Evolutionary conservation across 2,797 vertebrate genomes (phyloP), one percentile per base, ranked within the genome.

Genomic region (Sebastes vulpes): DNA sequence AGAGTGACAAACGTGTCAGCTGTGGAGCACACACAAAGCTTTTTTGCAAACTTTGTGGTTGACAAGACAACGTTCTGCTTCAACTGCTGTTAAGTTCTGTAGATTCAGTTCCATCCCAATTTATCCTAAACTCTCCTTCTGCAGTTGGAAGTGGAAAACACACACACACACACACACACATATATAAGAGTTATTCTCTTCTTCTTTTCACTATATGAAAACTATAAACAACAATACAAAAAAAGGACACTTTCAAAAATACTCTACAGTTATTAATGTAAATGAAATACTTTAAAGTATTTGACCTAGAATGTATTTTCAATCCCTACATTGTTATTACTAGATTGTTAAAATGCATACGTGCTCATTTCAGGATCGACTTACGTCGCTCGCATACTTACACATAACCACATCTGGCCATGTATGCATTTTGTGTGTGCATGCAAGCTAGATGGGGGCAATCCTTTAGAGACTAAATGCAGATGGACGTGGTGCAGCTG

Each of bases 401-500:
- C 46, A 76, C n/a, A 31, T 25, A 32, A 35, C 28, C 65, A 71
- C 65, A 74, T 79, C 65, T 83, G 70, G 48, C 58, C 20, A 23
- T 74, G 52, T n/a, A 48, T 50, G 46, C 46, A 48, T 48, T 48
- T 4, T 61, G 42, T 67, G 52, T 66, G 38, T 31, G 9, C 18
- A 0, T 2, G 16, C 16, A 23, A 65, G 32, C 52, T 54, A 38
- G n/a, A 50, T 38, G 26, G 48, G 58, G 53, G 23, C 59, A 65
- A 38, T 46, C 53, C 65, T 79, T 56, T 4, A 60, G 70, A 76
- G 79, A 65, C 25, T 25, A 10, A 35, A 58, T 58, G 65, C 65
- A 73, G 60, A 81, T 65, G 42, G 56, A 65, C 61, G 72, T 46
- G 38, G n/a, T 64, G 54, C 66, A 81, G 79, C 65, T 76, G 67